These are phyloP conservation scores for Eupithecia dodoneata DNA, from an alignment of 2,888 invertebrate species.

Conservation along the genomic window DNA sequence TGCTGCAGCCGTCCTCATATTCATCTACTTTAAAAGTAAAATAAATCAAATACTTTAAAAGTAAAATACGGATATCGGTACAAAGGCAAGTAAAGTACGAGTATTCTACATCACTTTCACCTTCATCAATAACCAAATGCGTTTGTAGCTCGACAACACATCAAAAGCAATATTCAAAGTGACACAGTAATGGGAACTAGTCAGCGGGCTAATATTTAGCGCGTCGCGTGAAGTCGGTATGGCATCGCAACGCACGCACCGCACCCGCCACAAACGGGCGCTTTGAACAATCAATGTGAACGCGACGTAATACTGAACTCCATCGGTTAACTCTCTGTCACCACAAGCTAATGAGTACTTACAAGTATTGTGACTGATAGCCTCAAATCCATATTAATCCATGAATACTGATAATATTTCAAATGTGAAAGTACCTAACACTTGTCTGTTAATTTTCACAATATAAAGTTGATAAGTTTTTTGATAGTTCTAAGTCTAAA, in stretches of 20 bases:
- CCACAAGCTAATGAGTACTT: slow-evolving; percentile 38
- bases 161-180: not conserved
- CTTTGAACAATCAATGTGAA: slow-evolving; percentile 69
- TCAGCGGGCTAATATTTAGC: slow-evolving; percentile 26
- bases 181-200: slow-evolving; percentile 4
- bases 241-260: slow-evolving; percentile 68
- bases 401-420: not conserved
- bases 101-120: not conserved
- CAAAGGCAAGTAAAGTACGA: too few relatives aligned
- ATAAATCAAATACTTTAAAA: too few relatives aligned
- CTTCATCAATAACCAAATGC: not conserved
- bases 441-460: not conserved
- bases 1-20: too few relatives aligned
- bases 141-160: not conserved
- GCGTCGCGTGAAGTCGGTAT: slow-evolving; percentile 53
- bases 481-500: not conserved
- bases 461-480: too few relatives aligned
- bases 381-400: too few relatives aligned
- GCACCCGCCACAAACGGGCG: slow-evolving; percentile 68
- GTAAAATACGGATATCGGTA: too few relatives aligned
- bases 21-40: too few relatives aligned
- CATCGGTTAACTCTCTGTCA: slow-evolving; percentile 47
- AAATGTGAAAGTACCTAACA: not conserved
- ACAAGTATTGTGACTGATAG: not conserved
- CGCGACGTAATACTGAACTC: slow-evolving; percentile 55